Base-by-base conservation (phyloP, 2,113 vertebrate genomes). In the Trematomus loennbergii region DNA sequence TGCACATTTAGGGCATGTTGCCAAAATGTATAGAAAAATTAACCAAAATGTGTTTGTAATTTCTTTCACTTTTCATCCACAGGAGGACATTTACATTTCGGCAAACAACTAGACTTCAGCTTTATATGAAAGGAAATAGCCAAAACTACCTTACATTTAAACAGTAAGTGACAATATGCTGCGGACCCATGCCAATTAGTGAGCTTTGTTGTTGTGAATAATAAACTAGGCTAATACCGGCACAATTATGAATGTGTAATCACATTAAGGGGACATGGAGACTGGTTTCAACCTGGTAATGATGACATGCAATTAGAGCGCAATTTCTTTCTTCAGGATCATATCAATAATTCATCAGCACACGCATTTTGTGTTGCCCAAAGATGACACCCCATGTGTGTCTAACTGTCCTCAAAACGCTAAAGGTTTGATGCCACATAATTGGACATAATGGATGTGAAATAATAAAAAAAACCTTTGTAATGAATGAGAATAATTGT, bases 281-380 rank as follows among this genome's bases (percentile, higher is more conserved):
- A 89, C 86, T 79, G 76, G 87, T 86, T 87, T 90, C 88, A 92
- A 87, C 87, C 83, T 90, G 86, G 85, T 88, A 88, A 92, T 92
- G 85, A 92, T 89, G 87, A 89, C 92, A 92, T 90, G 89, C 85
- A 91, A 93, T 94, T 92, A 92, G 78, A 89, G 89, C 55, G 3
- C 79, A 74, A 88, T 69, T 85, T 86, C 85, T 92, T 92, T 92
- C 88, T 84, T 74, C 86, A 75, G 78, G 76, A 90, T 90, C 79
- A 74, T 80, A 89, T 91, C 87, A 91, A 90, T 93, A 91, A 93
- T 93, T 94, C 88, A 92, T 90, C 78, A 86, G 53, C 80, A 61
- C 71, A 70, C 50, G 12, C 75, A 81, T 85, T 89, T 84, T 77
- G 81, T 82, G 75, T 84, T 79, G 58, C 83, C 78, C 74, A 82